phyloP scores from a whole-genome alignment of 2,888 invertebrate genomes.

The Eudemis profundana region DNA sequence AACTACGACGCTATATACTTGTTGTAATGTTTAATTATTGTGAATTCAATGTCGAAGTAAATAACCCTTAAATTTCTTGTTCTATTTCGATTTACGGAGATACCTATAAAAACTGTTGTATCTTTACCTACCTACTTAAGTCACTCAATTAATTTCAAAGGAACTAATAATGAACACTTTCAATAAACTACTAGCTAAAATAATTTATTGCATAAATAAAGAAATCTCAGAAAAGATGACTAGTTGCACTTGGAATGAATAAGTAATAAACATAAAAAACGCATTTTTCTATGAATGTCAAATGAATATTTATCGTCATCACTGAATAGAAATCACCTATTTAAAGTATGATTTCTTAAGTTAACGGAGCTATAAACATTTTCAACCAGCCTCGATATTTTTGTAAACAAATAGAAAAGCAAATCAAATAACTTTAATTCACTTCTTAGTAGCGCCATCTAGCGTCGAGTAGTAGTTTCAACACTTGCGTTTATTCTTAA shows the following conservation, averaged over 20 bases:
- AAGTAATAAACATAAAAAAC: slow-evolving; percentile 12
- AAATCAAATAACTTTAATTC: neutral
- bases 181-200: too few relatives aligned
- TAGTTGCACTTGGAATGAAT: slow-evolving; percentile 3
- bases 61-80: too few relatives aligned
- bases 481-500: neutral
- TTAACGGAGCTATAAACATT: slow-evolving; percentile 18
- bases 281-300: slow-evolving; percentile 21
- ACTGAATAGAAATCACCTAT: slow-evolving; percentile 31
- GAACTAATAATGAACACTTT: too few relatives aligned
- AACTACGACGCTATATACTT: too few relatives aligned
- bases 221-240: neutral
- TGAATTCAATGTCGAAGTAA: too few relatives aligned
- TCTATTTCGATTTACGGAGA: too few relatives aligned
- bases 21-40: too few relatives aligned
- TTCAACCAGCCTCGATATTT: slow-evolving; percentile 4
- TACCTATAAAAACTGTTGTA: too few relatives aligned
- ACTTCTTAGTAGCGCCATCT: slow-evolving; percentile 29
- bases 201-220: neutral
- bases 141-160: too few relatives aligned
- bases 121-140: too few relatives aligned
- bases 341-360: slow-evolving; percentile 23
- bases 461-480: slow-evolving; percentile 27
- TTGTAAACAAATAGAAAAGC: neutral
- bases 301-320: slow-evolving; percentile 23